Conservation (phyloP, 1,140 invertebrate species). For the Pemphigus obesinymphae region DNA sequence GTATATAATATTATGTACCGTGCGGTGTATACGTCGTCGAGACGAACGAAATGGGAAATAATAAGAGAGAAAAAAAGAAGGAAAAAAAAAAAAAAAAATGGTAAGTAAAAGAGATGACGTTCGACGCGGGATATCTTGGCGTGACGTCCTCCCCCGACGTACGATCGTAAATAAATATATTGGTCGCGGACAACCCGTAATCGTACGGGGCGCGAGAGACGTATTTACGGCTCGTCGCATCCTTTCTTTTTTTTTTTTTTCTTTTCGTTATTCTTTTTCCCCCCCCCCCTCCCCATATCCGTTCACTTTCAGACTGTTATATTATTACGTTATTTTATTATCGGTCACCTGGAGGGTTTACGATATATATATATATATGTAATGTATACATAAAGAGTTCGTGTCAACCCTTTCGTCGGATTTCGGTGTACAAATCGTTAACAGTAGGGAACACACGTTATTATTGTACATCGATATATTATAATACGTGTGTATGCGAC, state of each 20-base stretch:
- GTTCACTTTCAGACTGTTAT: too few species aligned
- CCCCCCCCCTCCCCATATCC: too few species aligned
- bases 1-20: neutral
- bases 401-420: neutral
- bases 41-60: neutral
- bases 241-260: too few species aligned
- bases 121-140: neutral
- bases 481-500: neutral
- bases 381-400: too few species aligned
- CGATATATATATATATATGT: too few species aligned
- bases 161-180: neutral
- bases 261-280: too few species aligned
- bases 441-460: neutral
- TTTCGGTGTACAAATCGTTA: conserved; percentile 21
- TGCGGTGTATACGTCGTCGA: neutral
- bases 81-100: neutral
- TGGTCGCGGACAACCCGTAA: neutral
- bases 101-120: neutral
- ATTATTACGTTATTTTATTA: too few species aligned
- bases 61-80: too few species aligned
- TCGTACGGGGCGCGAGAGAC: neutral
- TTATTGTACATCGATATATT: neutral
- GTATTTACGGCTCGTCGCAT: neutral
- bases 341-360: too few species aligned
- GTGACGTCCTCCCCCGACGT: too few species aligned